phyloP scores from a whole-genome alignment of 92 coral and sea anemone genomes.

The Palythoa heliodiscus region DNA sequence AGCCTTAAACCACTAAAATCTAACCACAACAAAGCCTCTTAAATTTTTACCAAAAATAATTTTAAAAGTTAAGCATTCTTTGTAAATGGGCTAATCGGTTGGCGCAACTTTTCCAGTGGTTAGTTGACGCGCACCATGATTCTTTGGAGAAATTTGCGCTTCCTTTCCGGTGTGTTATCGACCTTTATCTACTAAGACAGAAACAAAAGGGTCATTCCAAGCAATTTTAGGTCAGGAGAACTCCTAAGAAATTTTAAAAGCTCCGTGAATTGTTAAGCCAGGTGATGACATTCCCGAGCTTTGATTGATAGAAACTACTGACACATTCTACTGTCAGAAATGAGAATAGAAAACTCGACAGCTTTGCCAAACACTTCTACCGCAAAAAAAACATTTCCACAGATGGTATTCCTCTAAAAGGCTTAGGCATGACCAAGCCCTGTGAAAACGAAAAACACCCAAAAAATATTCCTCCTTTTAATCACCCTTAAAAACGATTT shows the following conservation, averaged over 20 bases:
- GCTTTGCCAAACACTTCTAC: not conserved
- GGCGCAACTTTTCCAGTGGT: conserved; percentile 10
- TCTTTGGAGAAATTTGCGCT: not conserved
- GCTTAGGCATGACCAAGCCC: not conserved
- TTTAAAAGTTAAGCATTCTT: not conserved
- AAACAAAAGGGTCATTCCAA: conserved; percentile 7
- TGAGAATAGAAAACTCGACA: not conserved
- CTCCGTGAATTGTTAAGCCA: conserved; percentile 1
- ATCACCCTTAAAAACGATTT: conserved; percentile 10
- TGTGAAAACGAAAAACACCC: not conserved
- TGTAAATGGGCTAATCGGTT: not conserved
- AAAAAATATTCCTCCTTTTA: not conserved
- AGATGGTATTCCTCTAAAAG: not conserved
- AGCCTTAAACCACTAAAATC: conserved; percentile 2
- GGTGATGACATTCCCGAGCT: conserved; percentile 28
- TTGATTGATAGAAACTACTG: conserved; percentile 6
- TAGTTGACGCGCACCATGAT: not conserved
- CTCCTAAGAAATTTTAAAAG: conserved; percentile 12
- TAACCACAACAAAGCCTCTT: conserved; percentile 12
- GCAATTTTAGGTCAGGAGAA: conserved; percentile 18
- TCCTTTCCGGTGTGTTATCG: not conserved
- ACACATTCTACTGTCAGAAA: conserved; percentile 2
- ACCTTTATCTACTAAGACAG: conserved; percentile 27
- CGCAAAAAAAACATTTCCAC: conserved; percentile 13
- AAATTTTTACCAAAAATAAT: not conserved